Percentiles rank a stretch among this genome's conserved stretches.
Conservation (phyloP, 2,113 vertebrate genomes). For the Anseranas semipalmata region DNA sequence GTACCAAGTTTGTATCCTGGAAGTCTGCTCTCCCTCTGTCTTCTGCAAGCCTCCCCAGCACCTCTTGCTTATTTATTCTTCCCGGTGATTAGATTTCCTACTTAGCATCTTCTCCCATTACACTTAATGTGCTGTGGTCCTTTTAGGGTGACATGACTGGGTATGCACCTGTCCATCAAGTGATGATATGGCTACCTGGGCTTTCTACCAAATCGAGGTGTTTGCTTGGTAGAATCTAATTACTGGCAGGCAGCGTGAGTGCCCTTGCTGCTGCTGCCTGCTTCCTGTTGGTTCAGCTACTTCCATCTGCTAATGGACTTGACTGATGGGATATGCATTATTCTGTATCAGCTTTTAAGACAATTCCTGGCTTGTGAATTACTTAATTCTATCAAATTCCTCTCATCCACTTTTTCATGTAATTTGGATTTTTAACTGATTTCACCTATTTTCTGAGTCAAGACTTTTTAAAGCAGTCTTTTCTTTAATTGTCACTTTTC, state of each 20-base stretch:
- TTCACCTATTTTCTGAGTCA: background rate
- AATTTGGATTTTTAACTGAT: background rate
- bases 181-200: background rate
- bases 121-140: background rate
- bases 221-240: background rate
- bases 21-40: background rate
- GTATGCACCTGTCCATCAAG: background rate
- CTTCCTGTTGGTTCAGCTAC: background rate
- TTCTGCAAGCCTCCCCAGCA: background rate
- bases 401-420: background rate
- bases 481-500: background rate
- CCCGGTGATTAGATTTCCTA: background rate
- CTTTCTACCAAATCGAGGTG: background rate
- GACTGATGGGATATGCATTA: background rate
- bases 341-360: background rate
- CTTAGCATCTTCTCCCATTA: constrained; percentile 5
- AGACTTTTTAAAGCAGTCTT: background rate
- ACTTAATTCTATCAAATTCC: background rate
- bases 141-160: background rate
- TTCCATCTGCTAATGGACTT: background rate
- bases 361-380: background rate
- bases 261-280: background rate
- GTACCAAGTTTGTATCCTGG: background rate
- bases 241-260: background rate
- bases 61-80: constrained; percentile 10